These are phyloP conservation scores for Lithophane ornitopus DNA, from an alignment of 2,888 invertebrate genomes.

Conservation along the genomic window DNA sequence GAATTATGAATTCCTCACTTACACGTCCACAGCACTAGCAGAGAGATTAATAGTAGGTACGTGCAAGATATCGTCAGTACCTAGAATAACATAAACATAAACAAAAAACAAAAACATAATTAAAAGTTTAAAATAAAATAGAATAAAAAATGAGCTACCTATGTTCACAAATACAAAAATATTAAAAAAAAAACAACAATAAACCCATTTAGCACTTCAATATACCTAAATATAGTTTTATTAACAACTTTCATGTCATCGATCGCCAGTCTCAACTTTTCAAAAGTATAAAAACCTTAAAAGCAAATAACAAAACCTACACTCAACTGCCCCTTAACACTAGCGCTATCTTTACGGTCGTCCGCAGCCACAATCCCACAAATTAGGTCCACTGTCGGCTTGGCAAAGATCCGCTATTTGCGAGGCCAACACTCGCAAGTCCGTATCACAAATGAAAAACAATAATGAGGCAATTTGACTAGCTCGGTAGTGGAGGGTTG, in stretches of 20 bases:
- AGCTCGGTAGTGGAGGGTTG: conserved; percentile 56
- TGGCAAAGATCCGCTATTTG: conserved; percentile 59
- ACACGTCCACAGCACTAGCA: no score
- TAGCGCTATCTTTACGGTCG: conserved; percentile 42
- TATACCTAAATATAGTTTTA: not conserved
- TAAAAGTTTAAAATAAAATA: no score
- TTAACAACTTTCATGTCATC: not conserved
- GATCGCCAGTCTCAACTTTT: not conserved
- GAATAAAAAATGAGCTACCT: no score
- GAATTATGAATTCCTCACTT: no score
- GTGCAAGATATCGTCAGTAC: no score
- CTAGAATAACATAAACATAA: no score
- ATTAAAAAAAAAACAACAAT: no score
- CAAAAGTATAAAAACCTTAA: no score
- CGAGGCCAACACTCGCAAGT: conserved; percentile 24
- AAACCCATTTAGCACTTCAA: not conserved
- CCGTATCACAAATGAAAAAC: conserved; percentile 77
- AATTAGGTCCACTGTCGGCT: conserved; percentile 62
- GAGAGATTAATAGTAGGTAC: no score
- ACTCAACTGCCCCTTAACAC: conserved; percentile 14
- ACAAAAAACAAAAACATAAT: no score
- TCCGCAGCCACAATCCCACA: conserved; percentile 65
- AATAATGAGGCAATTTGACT: conserved; percentile 78
- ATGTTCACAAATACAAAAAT: no score
- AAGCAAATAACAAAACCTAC: not conserved